A percentile compares a stretch with the other conserved stretches of the same genome.
Evolutionary conservation across 2,888 invertebrate species (phyloP).

Genomic region (Eupithecia inturbata): DNA sequence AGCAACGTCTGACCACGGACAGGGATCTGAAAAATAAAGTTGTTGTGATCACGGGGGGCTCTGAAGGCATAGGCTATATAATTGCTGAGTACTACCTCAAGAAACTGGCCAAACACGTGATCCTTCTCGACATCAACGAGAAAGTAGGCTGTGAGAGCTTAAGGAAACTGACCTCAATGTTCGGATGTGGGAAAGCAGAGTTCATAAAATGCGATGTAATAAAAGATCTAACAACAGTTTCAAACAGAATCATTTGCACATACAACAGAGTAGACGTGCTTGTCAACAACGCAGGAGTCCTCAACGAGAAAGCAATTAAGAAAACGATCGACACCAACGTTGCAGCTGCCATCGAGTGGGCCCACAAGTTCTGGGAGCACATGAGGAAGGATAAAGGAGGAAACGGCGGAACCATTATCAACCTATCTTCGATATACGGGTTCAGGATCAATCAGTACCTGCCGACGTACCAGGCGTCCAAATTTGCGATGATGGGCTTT

Average conservation of each 20-base stretch:
- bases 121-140: conserved; percentile 52
- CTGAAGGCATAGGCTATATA: conserved; percentile 77
- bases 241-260: conserved; percentile 49
- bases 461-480: conserved; percentile 63
- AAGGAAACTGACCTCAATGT: conserved; percentile 63
- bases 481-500: conserved; percentile 76
- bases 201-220: conserved; percentile 79
- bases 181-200: conserved; percentile 68
- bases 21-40: conserved; percentile 48
- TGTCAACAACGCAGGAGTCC: conserved; percentile 72
- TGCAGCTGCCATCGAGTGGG: conserved; percentile 57
- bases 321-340: conserved; percentile 60
- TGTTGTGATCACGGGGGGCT: conserved; percentile 78
- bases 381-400: conserved; percentile 82
- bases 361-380: conserved; percentile 78
- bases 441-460: conserved; percentile 69
- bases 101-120: conserved; percentile 57
- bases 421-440: conserved; percentile 84
- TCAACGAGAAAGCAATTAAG: conserved; percentile 45
- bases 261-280: conserved; percentile 66
- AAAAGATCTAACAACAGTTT: conserved; percentile 66
- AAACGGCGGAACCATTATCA: conserved; percentile 85
- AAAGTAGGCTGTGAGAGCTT: conserved; percentile 59
- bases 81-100: conserved; percentile 71
- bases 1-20: too few species aligned